phyloP scores from a whole-genome alignment of 2,888 invertebrate genomes.

The Crossocerus cetratus region DNA sequence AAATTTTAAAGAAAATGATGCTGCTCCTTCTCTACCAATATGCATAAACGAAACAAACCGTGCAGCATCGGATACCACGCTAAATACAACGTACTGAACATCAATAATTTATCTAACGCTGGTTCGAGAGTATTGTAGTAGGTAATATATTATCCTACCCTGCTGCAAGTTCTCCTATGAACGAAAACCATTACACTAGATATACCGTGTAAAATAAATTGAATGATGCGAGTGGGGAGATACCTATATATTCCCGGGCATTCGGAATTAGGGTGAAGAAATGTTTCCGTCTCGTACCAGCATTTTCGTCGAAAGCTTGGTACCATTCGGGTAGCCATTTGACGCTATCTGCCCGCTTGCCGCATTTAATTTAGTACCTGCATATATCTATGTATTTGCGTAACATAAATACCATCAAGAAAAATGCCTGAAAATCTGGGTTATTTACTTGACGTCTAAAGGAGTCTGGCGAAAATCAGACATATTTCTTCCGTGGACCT shows the following conservation, averaged over 20 bases:
- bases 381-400: slow-evolving; percentile 31
- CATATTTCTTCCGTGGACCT: no score
- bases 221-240: slow-evolving; percentile 26
- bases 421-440: slow-evolving; percentile 1
- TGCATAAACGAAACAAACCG: slow-evolving; percentile 17
- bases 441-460: no score
- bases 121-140: slow-evolving; percentile 41
- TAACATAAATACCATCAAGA: slow-evolving; percentile 19
- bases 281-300: no score
- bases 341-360: slow-evolving; percentile 16
- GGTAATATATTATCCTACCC: slow-evolving; percentile 31
- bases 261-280: background rate
- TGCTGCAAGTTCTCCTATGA: slow-evolving; percentile 32
- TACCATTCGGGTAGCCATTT: background rate
- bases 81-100: slow-evolving; percentile 38
- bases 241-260: background rate
- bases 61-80: slow-evolving; percentile 38
- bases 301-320: no score
- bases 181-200: slow-evolving; percentile 24
- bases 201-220: slow-evolving; percentile 35
- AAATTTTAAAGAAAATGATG: slow-evolving; percentile 39
- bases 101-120: slow-evolving; percentile 40
- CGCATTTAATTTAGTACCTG: slow-evolving; percentile 33
- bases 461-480: slow-evolving; percentile 1
- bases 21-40: slow-evolving; percentile 47